Evolutionary conservation across 2,113 vertebrate species (phyloP), one percentile per base, ranked within the genome.

Genomic region (Lepisosteus osseus): DNA sequence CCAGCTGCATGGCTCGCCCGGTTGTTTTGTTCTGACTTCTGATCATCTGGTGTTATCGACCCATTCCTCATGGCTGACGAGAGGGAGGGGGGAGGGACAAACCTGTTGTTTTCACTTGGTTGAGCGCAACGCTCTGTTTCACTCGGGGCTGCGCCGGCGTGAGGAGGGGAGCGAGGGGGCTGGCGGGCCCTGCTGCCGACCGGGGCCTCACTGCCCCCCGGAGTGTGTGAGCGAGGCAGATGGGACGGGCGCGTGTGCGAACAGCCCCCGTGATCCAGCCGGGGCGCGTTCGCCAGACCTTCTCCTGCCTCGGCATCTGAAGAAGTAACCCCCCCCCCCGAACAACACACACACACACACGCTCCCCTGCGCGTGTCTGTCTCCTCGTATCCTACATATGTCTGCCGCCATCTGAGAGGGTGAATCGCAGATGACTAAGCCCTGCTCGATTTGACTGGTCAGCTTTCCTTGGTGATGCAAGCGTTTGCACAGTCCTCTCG

Each of bases 181-280:
- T 73, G 61, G 66, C 56, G 57, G 72, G 42, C 45, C 77, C 79
- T 3, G 12, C 72, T 65, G 68, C 75, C 66, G 71, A 61, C 67
- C 2, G 13, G 41, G 41, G 65, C 68, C 69, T 68, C 61, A 51
- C 40, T 41, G 59, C 12, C 59, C 7, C 72, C 77, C 78, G 59
- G 59, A 74, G 84, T 82, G 85, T 80, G 76, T 81, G 76, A 84
- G 78, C 68, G 74, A 82, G 79, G 76, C 80, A 86, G 83, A 85
- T 86, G 79, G 78, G 84, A 83, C 77, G 11, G 55, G 9, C 78
- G 67, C 77, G 76, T 80, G 72, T 75, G 79, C 76, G 74, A 15
- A 17, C 66, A 72, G 65, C 54, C 43, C 64, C n/a, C 45, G 5
- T 65, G 62, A 65, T 65, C 29, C 29, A 65, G 62, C 17, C 62